phyloP scores from a whole-genome alignment of 2,797 vertebrate species.

The Scolopax bukidnonensis region DNA sequence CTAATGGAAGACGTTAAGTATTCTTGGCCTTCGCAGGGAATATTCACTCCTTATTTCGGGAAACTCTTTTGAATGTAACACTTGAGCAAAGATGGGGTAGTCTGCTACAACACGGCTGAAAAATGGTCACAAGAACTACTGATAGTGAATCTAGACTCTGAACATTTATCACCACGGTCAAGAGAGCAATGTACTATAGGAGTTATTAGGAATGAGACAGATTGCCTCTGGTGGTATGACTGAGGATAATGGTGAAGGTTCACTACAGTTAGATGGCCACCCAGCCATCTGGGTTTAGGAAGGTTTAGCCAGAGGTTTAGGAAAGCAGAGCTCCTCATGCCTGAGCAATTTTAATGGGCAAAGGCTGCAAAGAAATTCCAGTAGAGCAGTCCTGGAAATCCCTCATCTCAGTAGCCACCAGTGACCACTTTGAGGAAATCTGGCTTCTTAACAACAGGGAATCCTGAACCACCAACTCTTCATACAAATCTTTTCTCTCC shows the following conservation, averaged over 20 bases:
- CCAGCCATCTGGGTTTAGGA: too few species aligned
- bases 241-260: background rate
- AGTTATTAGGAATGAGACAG: background rate
- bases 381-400: background rate
- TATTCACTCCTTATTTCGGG: background rate
- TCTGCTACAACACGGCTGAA: background rate
- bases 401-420: background rate
- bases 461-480: background rate
- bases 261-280: too few species aligned
- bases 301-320: background rate
- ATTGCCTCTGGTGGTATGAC: background rate
- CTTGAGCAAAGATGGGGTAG: background rate
- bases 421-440: background rate
- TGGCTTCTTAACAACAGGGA: background rate
- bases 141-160: background rate
- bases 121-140: background rate
- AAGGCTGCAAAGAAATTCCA: background rate
- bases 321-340: background rate
- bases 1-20: fast-evolving
- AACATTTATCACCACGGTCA: background rate
- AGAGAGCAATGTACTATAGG: background rate
- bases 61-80: background rate
- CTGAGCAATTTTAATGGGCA: background rate
- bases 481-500: background rate
- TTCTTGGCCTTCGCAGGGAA: background rate